These are phyloP conservation scores for Lycophotia porphyrea DNA, from an alignment of 2,888 invertebrate genomes.

Conservation along the genomic window DNA sequence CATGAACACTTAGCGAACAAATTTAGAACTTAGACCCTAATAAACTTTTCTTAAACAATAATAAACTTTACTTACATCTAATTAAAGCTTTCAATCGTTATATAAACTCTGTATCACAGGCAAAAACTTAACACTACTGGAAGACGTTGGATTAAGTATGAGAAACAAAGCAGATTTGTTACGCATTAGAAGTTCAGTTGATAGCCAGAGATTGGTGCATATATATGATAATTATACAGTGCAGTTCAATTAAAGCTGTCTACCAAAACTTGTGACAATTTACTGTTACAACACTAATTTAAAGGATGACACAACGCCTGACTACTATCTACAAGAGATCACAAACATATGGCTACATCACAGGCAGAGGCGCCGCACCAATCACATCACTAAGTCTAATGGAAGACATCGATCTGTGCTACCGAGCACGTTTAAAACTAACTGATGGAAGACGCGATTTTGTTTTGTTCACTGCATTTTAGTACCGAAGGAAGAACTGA, in stretches of 20 bases:
- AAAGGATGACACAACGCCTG: conserved; percentile 73
- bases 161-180: conserved; percentile 65
- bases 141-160: conserved; percentile 82
- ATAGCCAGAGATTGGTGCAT: conserved; percentile 83
- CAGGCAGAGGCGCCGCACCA: conserved; percentile 70
- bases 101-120: conserved; percentile 85
- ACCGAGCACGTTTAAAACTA: conserved; percentile 82
- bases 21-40: conserved; percentile 58
- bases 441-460: conserved; percentile 89
- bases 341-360: conserved; percentile 71
- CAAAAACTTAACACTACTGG: conserved; percentile 82
- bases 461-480: conserved; percentile 85
- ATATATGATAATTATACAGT: conserved; percentile 85
- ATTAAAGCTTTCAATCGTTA: conserved; percentile 82
- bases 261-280: conserved; percentile 89
- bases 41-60: conserved; percentile 70
- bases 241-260: conserved; percentile 89
- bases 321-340: conserved; percentile 63
- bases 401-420: conserved; percentile 85
- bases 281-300: conserved; percentile 82
- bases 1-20: conserved; percentile 43
- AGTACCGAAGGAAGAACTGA: conserved; percentile 77
- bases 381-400: conserved; percentile 86
- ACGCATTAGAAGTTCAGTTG: conserved; percentile 75
- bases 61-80: conserved; percentile 77